Evolutionary conservation across 2,797 vertebrate genomes (phyloP).

Genomic region (Hafferia zeledoni): DNA sequence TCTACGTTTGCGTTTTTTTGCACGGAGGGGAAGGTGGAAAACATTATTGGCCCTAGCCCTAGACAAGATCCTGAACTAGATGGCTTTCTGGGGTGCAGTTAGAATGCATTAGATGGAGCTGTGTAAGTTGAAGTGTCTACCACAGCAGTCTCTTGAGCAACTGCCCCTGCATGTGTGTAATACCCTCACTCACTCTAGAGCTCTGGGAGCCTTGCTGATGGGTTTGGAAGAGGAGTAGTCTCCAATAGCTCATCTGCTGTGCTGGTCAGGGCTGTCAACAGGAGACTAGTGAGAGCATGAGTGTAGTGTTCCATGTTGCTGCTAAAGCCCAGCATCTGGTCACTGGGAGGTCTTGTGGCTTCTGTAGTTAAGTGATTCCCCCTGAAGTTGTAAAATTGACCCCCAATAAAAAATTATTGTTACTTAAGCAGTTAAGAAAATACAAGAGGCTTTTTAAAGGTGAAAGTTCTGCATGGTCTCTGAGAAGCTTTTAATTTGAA

Average conservation of each 20-base stretch:
- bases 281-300: neutral
- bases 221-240: neutral
- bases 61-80: neutral
- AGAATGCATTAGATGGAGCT: neutral
- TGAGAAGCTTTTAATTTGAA: neutral
- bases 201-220: neutral
- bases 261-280: neutral
- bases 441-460: neutral
- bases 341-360: neutral
- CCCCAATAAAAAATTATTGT: rapidly evolving
- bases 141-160: neutral
- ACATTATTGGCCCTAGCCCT: neutral
- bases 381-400: neutral
- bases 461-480: neutral
- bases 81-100: neutral
- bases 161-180: neutral
- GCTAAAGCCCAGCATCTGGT: neutral
- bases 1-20: neutral
- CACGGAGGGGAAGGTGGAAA: neutral
- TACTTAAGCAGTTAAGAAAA: neutral
- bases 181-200: neutral
- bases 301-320: rapidly evolving
- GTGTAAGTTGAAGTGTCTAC: neutral
- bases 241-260: rapidly evolving
- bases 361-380: neutral